Evolutionary conservation across 2,888 invertebrate species (phyloP), one percentile per base, ranked within the genome.

Genomic region (Caradrina kadenii): DNA sequence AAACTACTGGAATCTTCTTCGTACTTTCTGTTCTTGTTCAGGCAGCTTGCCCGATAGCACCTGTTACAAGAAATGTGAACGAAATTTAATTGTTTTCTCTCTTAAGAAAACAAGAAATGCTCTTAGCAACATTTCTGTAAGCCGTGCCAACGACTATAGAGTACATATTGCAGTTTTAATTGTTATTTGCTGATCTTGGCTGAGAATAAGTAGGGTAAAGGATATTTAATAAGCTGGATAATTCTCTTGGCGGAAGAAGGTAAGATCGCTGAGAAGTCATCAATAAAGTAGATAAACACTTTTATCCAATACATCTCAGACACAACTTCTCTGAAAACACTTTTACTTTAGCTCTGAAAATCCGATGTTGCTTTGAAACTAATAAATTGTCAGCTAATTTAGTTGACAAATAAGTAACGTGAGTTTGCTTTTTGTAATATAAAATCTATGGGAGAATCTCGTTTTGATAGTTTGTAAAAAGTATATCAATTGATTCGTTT

Each of bases 21-120:
- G 0, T n/a, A 13, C 42, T 7, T 19, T 19, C 22, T 19, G 21
- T 66, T 39, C 31, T 26, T n/a, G 39, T 31, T 13, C 21, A 31
- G 2, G 26, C 48, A 21, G 26, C 53, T 66, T 42, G 45, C 39
- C 45, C 54, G 39, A 31, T 55, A 31, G 59, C 74, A 74, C 73
- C 79, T 74, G 74, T 74, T 74, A 64, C 64, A 42, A 64, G 48
- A 48, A 78, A 78, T 64, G 31, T 19, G 64, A 73, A 64, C 31
- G 48, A 60, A 71, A 78, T 79, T 48, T 73, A 73, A 74, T 49
- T 72, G 59, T 78, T 74, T 63, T 52, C 72, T 52, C 17, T 21
- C 17, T 53, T 58, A 70, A 22, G 56, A 10, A 61, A 76, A 62
- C 48, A 52, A 35, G 72, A 21, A 63, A 49, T 31, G 39, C 75